Conservation (phyloP, 2,888 invertebrate species). For the Crepidodera aurea region DNA sequence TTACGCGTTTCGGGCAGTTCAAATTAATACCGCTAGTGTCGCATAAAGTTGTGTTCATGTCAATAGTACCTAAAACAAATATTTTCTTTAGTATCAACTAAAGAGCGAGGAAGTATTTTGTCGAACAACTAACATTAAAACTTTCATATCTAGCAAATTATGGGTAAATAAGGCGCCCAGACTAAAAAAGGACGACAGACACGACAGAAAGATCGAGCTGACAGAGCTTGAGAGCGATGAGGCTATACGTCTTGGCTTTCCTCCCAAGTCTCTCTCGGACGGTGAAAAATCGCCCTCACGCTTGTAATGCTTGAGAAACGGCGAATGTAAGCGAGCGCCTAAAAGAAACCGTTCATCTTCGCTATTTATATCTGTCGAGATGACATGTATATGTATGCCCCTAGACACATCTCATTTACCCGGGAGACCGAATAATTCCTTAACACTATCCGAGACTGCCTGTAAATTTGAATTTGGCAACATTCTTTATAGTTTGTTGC, state of each 20-base stretch:
- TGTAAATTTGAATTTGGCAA: constrained; percentile 60
- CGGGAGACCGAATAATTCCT: constrained; percentile 62
- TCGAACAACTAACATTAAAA: no score
- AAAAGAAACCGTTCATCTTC: constrained; percentile 57
- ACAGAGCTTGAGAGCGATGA: constrained; percentile 61
- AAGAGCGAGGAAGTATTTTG: no score
- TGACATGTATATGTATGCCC: constrained; percentile 59
- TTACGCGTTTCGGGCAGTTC: no score
- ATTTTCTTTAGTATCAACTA: no score
- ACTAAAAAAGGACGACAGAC: constrained; percentile 40
- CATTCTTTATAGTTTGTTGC: constrained; percentile 49
- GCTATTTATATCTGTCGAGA: constrained; percentile 60
- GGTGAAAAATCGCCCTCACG: constrained; percentile 61
- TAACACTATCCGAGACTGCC: constrained; percentile 63
- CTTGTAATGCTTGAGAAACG: constrained; percentile 43
- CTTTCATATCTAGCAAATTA: no score
- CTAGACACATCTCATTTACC: constrained; percentile 58
- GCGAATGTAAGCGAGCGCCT: constrained; percentile 38
- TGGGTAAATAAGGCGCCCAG: not conserved
- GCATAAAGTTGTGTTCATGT: no score
- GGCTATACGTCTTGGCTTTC: constrained; percentile 58
- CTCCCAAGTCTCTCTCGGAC: constrained; percentile 46
- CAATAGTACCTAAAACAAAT: no score
- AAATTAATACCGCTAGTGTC: no score
- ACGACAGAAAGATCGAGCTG: constrained; percentile 59